Percentiles rank a stretch among this genome's conserved stretches.
phyloP scores from a whole-genome alignment of 2,113 vertebrate genomes.

The Willisornis vidua region DNA sequence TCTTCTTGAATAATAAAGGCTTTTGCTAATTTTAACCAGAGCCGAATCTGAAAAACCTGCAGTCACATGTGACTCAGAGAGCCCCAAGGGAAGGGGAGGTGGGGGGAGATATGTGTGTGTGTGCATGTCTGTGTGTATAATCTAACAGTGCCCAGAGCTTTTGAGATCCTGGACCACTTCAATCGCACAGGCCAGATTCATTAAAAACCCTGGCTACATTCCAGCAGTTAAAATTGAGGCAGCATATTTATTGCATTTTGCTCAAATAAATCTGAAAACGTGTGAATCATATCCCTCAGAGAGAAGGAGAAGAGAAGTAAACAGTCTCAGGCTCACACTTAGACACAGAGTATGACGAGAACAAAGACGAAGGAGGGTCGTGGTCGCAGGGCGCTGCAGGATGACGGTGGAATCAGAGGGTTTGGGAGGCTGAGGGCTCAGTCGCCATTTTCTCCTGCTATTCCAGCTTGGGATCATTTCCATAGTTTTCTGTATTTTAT shows the following conservation, averaged over 20 bases:
- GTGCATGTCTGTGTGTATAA: constrained; percentile 61
- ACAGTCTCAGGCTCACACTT: constrained; percentile 67
- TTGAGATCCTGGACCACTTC: constrained; percentile 82
- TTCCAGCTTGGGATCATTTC: neutral
- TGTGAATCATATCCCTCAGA: constrained; percentile 97
- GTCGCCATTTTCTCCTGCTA: neutral
- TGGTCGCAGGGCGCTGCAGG: neutral
- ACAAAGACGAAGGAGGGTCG: constrained; percentile 64
- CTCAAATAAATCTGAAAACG: constrained; percentile 98
- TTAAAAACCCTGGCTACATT: constrained; percentile 96
- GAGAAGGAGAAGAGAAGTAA: constrained; percentile 78
- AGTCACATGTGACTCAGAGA: constrained; percentile 70
- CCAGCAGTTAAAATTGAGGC: constrained; percentile 98
- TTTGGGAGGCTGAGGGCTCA: neutral
- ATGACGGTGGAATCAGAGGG: neutral
- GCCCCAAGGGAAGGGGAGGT: constrained; percentile 70
- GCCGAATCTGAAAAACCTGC: constrained; percentile 72
- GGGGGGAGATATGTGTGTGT: constrained; percentile 31
- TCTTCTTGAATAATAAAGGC: constrained; percentile 72
- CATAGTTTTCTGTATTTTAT: neutral
- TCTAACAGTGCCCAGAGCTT: constrained; percentile 81
- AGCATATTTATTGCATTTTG: constrained; percentile 96
- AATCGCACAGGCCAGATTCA: constrained; percentile 96
- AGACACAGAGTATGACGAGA: constrained; percentile 11
- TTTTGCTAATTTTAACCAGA: constrained; percentile 79